phyloP scores from a whole-genome alignment of 2,888 invertebrate species.

The Acanthococcus lagerstroemiae region DNA sequence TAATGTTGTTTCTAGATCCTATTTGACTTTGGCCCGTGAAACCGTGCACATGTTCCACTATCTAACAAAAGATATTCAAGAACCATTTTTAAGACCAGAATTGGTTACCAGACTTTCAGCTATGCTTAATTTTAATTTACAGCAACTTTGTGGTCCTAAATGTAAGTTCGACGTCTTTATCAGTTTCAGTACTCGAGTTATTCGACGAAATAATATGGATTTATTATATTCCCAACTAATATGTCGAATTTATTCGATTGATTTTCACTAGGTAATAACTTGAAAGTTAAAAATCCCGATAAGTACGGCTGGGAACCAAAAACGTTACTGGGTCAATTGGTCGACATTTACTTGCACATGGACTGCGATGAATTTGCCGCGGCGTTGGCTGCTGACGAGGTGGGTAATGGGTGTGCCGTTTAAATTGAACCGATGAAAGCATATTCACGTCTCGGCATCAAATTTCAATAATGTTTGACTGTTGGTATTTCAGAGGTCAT shows the following conservation, averaged over 20 bases:
- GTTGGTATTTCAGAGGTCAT: constrained; percentile 49
- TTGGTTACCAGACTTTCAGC: constrained; percentile 88
- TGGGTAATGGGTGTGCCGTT: too few relatives aligned
- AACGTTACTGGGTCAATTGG: constrained; percentile 77
- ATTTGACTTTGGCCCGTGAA: constrained; percentile 82
- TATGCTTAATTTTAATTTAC: constrained; percentile 96
- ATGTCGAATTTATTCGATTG: background rate
- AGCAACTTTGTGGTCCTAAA: constrained; percentile 91
- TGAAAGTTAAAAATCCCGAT: constrained; percentile 74
- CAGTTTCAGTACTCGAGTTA: background rate
- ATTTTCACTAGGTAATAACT: constrained; percentile 41
- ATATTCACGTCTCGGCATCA: too few relatives aligned
- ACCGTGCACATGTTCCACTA: constrained; percentile 98
- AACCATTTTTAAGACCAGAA: constrained; percentile 88
- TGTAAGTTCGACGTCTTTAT: constrained; percentile 53
- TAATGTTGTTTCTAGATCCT: constrained; percentile 60
- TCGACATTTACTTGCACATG: constrained; percentile 93
- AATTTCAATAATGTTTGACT: too few relatives aligned
- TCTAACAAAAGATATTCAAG: constrained; percentile 84
- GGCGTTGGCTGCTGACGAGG: constrained; percentile 92
- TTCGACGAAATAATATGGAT: background rate
- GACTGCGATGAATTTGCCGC: constrained; percentile 84
- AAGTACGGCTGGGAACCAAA: constrained; percentile 98
- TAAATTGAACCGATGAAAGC: too few relatives aligned
- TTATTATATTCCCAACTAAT: background rate